Conservation (phyloP, 2,113 vertebrate species). For the Polypterus bichir region DNA sequence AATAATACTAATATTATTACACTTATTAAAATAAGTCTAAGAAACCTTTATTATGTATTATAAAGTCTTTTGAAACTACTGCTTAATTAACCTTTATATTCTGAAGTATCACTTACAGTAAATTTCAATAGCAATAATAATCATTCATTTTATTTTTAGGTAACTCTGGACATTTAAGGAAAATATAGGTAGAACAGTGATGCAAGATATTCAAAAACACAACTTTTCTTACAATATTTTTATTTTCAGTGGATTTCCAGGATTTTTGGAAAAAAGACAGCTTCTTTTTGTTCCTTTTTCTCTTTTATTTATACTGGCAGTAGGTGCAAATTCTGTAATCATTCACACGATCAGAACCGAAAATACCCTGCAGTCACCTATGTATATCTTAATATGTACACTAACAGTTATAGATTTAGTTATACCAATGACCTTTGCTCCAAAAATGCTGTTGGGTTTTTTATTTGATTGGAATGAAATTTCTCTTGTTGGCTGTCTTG, state of each 20-base stretch:
- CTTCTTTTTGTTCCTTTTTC: too few species aligned
- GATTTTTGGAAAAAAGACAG: constrained; percentile 6
- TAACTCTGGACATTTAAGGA: too few species aligned
- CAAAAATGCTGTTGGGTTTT: constrained; percentile 42
- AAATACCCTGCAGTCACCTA: constrained; percentile 27
- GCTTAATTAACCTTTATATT: too few species aligned
- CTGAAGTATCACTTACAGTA: too few species aligned
- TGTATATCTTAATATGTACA: constrained; percentile 30
- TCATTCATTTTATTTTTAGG: too few species aligned
- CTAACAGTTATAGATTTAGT: constrained; percentile 26
- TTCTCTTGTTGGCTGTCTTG: constrained; percentile 43
- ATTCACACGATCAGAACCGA: constrained; percentile 8
- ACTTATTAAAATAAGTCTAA: too few species aligned
- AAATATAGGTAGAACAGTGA: not conserved
- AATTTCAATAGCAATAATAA: too few species aligned
- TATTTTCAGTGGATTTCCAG: constrained; percentile 23
- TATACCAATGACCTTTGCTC: constrained; percentile 21
- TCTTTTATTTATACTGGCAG: constrained; percentile 8
- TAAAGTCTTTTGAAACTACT: too few species aligned
- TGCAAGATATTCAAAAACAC: constrained; percentile 6
- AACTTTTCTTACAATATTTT: constrained; percentile 20
- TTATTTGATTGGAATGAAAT: constrained; percentile 32
- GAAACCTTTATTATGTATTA: too few species aligned
- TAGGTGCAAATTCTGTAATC: constrained; percentile 12
- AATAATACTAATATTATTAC: too few species aligned